phyloP scores from a whole-genome alignment of 2,797 vertebrate genomes.

The Pseudomugil tenellus region DNA sequence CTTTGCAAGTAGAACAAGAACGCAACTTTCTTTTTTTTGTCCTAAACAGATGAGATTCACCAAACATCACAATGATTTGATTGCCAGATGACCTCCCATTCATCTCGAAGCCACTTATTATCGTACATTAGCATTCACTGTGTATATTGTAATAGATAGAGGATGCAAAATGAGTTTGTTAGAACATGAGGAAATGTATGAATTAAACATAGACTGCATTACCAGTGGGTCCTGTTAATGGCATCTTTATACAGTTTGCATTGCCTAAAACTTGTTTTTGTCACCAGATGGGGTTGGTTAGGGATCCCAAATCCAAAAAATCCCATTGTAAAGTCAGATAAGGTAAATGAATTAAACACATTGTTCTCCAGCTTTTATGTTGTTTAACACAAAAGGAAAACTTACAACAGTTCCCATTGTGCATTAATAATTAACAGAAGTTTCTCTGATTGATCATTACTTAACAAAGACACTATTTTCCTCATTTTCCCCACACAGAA shows the following conservation, averaged over 20 bases:
- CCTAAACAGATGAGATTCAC: conserved; percentile 19
- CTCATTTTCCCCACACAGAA: background rate
- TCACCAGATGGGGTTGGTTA: background rate
- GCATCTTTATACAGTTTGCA: background rate
- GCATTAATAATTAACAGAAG: background rate
- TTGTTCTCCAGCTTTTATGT: background rate
- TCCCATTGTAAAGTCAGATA: background rate
- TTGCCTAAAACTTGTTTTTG: conserved; percentile 13
- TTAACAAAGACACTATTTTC: background rate
- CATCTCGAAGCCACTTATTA: background rate
- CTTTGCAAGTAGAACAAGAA: conserved; percentile 10
- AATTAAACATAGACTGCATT: conserved; percentile 16
- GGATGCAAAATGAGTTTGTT: background rate
- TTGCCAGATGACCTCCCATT: background rate
- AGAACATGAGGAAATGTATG: background rate
- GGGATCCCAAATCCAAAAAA: background rate
- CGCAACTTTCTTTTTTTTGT: conserved; percentile 21
- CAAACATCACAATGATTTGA: conserved; percentile 3
- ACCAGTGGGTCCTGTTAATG: conserved; percentile 7
- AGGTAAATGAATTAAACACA: background rate
- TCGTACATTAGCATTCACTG: background rate
- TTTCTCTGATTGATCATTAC: background rate
- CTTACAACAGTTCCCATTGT: background rate
- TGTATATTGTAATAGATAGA: conserved; percentile 7
- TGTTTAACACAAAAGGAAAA: background rate